Evolutionary conservation across 2,113 vertebrate species (phyloP), one percentile per base, ranked within the genome.

Genomic region (Ariopsis seemanni): DNA sequence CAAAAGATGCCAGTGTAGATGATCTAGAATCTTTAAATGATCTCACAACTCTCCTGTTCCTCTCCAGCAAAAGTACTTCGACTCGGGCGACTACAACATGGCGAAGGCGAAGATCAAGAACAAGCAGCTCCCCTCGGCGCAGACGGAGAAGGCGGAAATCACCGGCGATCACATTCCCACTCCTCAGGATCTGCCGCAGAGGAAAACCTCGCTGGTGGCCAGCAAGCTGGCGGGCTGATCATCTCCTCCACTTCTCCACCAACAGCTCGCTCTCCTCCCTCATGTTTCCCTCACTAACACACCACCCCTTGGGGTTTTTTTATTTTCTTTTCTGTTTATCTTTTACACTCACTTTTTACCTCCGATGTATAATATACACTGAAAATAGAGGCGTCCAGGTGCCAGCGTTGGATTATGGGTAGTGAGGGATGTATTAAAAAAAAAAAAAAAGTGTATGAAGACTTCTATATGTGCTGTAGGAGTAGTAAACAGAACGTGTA

Each of bases 51-150:
- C 34, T 50, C 15, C 5, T 22, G 30, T 42, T 48, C 85, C 5
- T 92, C 58, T 91, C 53, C 91, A 99, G 98, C 98, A 98, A 98
- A 99, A 99, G 91, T 99, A 99, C 93, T 99, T 99, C 92, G 98
- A 99, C 95, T 99, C 98, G 84, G 98, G 98, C 1, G 98, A 99
- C 94, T 99, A 99, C 95, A 99, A 99, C 95, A 99, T 99, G 98
- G 98, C 98, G 75, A 99, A 99, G 94, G 98, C 98, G 34, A 99
- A 99, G 93, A 97, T 98, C 91, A 99, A 99, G 95, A 99, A 99
- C 92, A 99, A 99, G 91, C 97, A 97, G 92, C 94, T 99, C 87
- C 97, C 98, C 5, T 91, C 97, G 27, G 97, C 97, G 78, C 95
- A 97, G n/a, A 95, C 97, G 0, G 98, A 99, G 93, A 99, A 99